Conservation (phyloP, 2,113 vertebrate genomes). For the Oncorhynchus keta region DNA sequence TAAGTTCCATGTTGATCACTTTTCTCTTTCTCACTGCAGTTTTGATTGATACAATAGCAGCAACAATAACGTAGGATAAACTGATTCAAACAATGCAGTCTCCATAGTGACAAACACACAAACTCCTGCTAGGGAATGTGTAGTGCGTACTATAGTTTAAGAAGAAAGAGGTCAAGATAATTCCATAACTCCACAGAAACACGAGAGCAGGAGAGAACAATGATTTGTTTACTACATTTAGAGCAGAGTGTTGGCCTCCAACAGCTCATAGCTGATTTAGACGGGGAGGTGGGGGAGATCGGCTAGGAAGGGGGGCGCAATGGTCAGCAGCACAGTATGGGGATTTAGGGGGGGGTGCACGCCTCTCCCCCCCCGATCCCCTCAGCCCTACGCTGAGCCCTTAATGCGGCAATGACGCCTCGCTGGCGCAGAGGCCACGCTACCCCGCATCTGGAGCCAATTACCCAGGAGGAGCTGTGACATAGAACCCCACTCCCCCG, state of each 20-base stretch:
- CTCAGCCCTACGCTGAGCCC: slow-evolving; percentile 67
- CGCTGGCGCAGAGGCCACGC: slow-evolving; percentile 70
- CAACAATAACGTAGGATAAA: slow-evolving; percentile 25
- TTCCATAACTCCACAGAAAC: background rate
- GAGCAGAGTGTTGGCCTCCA: no score
- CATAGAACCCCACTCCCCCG: slow-evolving; percentile 39
- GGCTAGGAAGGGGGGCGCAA: slow-evolving; percentile 4
- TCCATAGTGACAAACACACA: slow-evolving; percentile 27
- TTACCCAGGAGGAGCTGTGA: slow-evolving; percentile 71
- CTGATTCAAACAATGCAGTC: slow-evolving; percentile 21
- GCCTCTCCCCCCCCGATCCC: slow-evolving; percentile 51
- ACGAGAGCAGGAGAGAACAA: background rate
- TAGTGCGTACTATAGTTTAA: background rate
- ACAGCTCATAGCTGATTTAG: no score
- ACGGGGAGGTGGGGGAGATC: background rate
- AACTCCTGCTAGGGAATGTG: background rate
- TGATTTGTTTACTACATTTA: background rate
- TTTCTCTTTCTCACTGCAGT: slow-evolving; percentile 8
- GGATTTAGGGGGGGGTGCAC: slow-evolving; percentile 38
- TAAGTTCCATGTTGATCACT: background rate
- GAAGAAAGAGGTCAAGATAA: background rate
- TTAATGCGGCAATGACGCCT: slow-evolving; percentile 77
- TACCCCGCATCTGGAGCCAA: slow-evolving; percentile 75
- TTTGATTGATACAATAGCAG: slow-evolving; percentile 13
- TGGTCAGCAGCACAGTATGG: slow-evolving; percentile 47